Evolutionary conservation across 2,113 vertebrate species (phyloP), one percentile per base, ranked within the genome.

Genomic region (Grammomys surdaster): DNA sequence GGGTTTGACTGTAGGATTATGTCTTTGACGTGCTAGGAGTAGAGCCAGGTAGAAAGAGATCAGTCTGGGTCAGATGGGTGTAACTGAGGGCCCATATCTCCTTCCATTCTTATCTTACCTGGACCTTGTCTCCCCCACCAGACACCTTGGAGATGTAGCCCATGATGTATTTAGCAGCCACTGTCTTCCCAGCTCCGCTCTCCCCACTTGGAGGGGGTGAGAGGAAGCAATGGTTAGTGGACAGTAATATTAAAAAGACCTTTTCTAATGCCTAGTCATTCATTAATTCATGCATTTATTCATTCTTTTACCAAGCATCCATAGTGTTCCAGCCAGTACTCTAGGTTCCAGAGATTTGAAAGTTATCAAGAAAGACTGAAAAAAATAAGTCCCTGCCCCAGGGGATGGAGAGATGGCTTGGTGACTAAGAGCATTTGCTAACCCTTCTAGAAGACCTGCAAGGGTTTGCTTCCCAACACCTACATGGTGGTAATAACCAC

Each of bases 91-190:
- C 63, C 33, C 33, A 12, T 56, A 48, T 2, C 0, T 36, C 24
- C 51, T 88, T 80, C 86, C n/a, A 24, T 22, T 22, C 28, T 26
- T 4, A 9, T 84, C 95, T 51, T 98, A 99, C 99, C 99, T 99
- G 99, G 31, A 99, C 99, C 98, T 99, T 99, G 1, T 99, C 58
- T 8, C 99, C 99, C 5, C 99, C 99, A 0, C 99, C 99, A 0
- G 99, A 99, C 85, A 99, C 99, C 98, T 99, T 99, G 96, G 99
- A 99, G 98, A 99, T 99, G 98, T 99, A 99, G 86, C 99, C 99
- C 99, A 99, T 99, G 97, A 99, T 99, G 97, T 99, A 99, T 97
- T 99, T 99, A 0, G 99, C 99, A 12, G 99, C 99, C 93, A 99
- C 99, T 0, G 99, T 99, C 98, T 99, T 99, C 48, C 99, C 99